phyloP scores from a whole-genome alignment of 1,140 invertebrate species.

The Procambarus clarkii region DNA sequence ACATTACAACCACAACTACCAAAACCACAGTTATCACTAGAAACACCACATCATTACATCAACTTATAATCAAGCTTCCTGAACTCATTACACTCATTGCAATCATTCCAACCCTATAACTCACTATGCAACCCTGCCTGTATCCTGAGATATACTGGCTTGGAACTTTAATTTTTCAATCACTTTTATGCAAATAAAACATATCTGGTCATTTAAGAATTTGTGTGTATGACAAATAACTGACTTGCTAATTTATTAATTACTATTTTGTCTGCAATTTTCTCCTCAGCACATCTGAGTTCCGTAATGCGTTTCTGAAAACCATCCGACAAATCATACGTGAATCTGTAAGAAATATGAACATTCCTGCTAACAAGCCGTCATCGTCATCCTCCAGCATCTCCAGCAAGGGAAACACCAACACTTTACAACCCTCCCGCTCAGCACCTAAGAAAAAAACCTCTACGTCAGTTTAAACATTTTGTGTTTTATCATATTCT shows the following conservation, averaged over 20 bases:
- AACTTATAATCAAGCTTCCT: no score
- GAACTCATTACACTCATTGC: no score
- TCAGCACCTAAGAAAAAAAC: conserved; percentile 74
- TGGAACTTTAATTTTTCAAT: no score
- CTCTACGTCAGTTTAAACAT: conserved; percentile 50
- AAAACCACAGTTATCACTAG: no score
- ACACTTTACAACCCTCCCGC: conserved; percentile 85
- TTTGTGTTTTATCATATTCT: not conserved
- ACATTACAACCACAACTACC: no score
- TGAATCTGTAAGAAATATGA: conserved; percentile 96
- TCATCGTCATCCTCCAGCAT: conserved; percentile 47
- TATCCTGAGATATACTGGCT: no score
- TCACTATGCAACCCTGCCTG: no score
- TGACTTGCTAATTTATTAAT: not conserved
- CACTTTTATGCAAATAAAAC: no score
- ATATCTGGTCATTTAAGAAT: no score
- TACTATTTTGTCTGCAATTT: not conserved
- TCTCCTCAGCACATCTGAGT: conserved; percentile 75
- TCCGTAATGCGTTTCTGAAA: conserved; percentile 96
- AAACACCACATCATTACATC: no score
- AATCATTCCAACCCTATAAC: no score
- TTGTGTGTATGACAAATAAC: not conserved
- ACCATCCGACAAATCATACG: conserved; percentile 97
- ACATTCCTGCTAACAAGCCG: conserved; percentile 81
- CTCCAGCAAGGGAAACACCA: conserved; percentile 78